Evolutionary conservation across 1,140 invertebrate genomes (phyloP).

Genomic region (Sminthurinus signatus): DNA sequence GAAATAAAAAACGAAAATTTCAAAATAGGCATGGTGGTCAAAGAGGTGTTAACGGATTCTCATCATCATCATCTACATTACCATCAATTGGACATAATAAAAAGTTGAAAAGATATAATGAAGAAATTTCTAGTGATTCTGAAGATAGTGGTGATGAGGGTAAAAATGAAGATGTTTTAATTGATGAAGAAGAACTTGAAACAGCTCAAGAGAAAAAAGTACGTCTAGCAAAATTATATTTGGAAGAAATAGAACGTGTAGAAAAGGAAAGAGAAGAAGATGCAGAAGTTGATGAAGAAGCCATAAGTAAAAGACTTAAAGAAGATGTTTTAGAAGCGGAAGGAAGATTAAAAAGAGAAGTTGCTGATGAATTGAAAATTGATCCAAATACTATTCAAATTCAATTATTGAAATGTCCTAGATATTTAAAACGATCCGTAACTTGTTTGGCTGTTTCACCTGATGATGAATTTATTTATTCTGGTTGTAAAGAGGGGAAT

Average conservation of each 20-base stretch:
- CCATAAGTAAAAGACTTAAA: slow-evolving; percentile 56
- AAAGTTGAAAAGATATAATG: slow-evolving; percentile 24
- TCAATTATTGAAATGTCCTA: slow-evolving; percentile 53
- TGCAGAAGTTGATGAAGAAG: slow-evolving; percentile 59
- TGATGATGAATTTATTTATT: slow-evolving; percentile 68
- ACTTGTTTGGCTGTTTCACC: slow-evolving; percentile 73
- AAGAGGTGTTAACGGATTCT: not conserved
- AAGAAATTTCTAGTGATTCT: slow-evolving; percentile 23
- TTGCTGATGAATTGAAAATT: slow-evolving; percentile 57
- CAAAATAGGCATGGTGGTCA: not conserved
- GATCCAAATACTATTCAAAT: slow-evolving; percentile 50
- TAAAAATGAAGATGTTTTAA: slow-evolving; percentile 20
- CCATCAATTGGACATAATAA: not conserved
- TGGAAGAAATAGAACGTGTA: slow-evolving; percentile 76
- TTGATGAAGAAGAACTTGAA: slow-evolving; percentile 60
- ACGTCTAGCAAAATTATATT: slow-evolving; percentile 77
- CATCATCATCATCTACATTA: no score
- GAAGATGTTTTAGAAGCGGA: slow-evolving; percentile 79
- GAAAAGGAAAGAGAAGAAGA: slow-evolving; percentile 62
- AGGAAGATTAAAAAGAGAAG: slow-evolving; percentile 63
- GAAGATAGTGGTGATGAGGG: slow-evolving; percentile 27
- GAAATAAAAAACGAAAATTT: slow-evolving; percentile 4
- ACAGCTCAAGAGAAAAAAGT: slow-evolving; percentile 85
- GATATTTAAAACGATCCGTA: slow-evolving; percentile 67
- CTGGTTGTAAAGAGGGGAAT: slow-evolving; percentile 78